Evolutionary conservation across 2,888 invertebrate genomes (phyloP), one percentile per base, ranked within the genome.

Genomic region (Geotrupes spiniger): DNA sequence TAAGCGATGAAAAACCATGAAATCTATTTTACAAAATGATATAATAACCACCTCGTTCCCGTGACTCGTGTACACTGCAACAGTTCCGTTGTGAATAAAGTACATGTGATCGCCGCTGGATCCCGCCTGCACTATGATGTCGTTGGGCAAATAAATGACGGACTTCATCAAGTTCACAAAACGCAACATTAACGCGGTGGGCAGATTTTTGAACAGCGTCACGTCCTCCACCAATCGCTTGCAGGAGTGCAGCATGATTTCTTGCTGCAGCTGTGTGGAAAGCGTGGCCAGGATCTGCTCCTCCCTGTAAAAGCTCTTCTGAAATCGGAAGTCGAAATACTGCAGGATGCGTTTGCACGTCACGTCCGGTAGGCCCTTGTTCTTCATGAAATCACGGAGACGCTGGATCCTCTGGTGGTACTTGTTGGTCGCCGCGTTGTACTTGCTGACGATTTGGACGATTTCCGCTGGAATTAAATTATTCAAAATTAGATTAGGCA

Each of bases 11-110:
- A n/a, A n/a, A n/a, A n/a, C n/a, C n/a, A n/a, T n/a, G n/a, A n/a
- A n/a, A n/a, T n/a, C n/a, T n/a, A n/a, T n/a, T n/a, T n/a, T n/a
- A n/a, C 2, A 10, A 28, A 28, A 28, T 4, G 73, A 68, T 51
- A 77, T 62, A 56, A 76, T 75, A 45, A 74, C 74, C 2, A 76
- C 73, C 60, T 76, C 75, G 63, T 66, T 71, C 28, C 72, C 74
- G 1, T 51, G 52, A 8, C 53, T 54, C 2, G 71, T 71, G 45
- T 73, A 75, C 14, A 76, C 65, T 2, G 74, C 73, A n/a, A 74
- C 73, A 1, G 73, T 72, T 6, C 76, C 76, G 3, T 65, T 66
- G 33, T 62, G 64, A 27, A 76, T 63, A 36, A 75, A 75, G 42
- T 65, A 74, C 51, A 76, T 62, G 4, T 66, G 55, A 10, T 70